phyloP scores from a whole-genome alignment of 2,888 invertebrate genomes.

The Metopia argyrocephala region DNA sequence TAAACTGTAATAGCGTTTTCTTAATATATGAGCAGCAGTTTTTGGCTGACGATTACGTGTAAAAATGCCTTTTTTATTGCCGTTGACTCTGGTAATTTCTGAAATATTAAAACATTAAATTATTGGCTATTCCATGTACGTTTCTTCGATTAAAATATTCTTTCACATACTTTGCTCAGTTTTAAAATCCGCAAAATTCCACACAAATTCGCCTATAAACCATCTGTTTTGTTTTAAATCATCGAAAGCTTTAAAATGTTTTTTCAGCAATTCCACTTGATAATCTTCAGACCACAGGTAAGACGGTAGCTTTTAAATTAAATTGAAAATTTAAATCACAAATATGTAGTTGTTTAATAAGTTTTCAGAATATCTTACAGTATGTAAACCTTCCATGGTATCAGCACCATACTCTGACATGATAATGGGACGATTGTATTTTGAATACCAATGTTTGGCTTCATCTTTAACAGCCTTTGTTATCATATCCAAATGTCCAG shows the following conservation, averaged over 20 bases:
- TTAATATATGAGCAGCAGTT: constrained; percentile 88
- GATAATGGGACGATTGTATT: constrained; percentile 91
- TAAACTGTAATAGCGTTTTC: constrained; percentile 86
- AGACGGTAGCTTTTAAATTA: constrained; percentile 82
- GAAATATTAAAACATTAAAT: constrained; percentile 65
- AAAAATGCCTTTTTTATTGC: constrained; percentile 93
- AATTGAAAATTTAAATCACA: constrained; percentile 10
- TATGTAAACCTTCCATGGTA: constrained; percentile 93
- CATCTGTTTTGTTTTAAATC: constrained; percentile 84
- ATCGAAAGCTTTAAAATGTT: constrained; percentile 96
- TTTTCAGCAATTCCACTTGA: constrained; percentile 88
- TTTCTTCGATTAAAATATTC: not conserved
- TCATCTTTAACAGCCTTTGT: constrained; percentile 85
- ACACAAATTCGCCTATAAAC: constrained; percentile 97
- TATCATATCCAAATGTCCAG: constrained; percentile 89
- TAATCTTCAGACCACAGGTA: constrained; percentile 98
- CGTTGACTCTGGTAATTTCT: constrained; percentile 88
- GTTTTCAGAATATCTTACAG: constrained; percentile 81
- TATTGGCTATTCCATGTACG: too few relatives aligned
- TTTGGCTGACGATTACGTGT: constrained; percentile 95
- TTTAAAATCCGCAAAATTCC: constrained; percentile 99
- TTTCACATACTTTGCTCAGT: constrained; percentile 88
- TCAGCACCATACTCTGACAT: constrained; percentile 98
- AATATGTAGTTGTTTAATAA: not conserved
- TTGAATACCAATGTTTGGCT: constrained; percentile 87